Conservation (phyloP, 2,113 vertebrate genomes). For the Podiceps cristatus region DNA sequence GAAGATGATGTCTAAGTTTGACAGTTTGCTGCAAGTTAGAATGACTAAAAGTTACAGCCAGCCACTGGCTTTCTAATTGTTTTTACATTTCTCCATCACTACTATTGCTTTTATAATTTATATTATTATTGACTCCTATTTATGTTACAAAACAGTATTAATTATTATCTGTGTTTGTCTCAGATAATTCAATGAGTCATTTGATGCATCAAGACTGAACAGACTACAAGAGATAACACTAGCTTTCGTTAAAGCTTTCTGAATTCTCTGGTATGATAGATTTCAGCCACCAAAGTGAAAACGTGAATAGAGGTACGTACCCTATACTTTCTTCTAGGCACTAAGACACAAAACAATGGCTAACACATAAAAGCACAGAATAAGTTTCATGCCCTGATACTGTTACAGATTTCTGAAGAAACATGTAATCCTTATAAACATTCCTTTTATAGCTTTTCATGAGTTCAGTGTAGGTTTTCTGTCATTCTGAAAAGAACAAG, state of each 20-base stretch:
- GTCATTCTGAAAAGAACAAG: conserved; percentile 36
- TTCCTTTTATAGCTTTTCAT: conserved; percentile 10
- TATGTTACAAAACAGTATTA: not conserved
- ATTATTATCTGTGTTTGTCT: not conserved
- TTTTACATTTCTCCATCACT: not conserved
- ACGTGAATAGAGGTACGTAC: not conserved
- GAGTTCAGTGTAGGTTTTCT: conserved; percentile 23
- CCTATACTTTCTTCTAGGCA: not conserved
- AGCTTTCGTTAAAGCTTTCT: not conserved
- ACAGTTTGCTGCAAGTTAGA: not conserved
- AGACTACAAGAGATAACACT: not conserved
- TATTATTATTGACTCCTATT: not conserved
- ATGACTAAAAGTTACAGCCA: not conserved
- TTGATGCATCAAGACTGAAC: not conserved
- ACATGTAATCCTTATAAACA: not conserved
- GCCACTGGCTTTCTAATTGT: not conserved
- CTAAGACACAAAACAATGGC: not conserved
- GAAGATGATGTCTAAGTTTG: not conserved
- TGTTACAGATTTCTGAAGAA: conserved; percentile 1
- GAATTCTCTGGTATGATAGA: not conserved
- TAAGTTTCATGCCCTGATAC: not conserved
- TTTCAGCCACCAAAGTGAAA: not conserved
- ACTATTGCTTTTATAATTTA: not conserved
- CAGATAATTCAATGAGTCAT: not conserved
- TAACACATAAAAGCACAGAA: not conserved